These are phyloP conservation scores for Pelmatolapia mariae DNA, from an alignment of 2,113 vertebrate species.

Conservation along the genomic window DNA sequence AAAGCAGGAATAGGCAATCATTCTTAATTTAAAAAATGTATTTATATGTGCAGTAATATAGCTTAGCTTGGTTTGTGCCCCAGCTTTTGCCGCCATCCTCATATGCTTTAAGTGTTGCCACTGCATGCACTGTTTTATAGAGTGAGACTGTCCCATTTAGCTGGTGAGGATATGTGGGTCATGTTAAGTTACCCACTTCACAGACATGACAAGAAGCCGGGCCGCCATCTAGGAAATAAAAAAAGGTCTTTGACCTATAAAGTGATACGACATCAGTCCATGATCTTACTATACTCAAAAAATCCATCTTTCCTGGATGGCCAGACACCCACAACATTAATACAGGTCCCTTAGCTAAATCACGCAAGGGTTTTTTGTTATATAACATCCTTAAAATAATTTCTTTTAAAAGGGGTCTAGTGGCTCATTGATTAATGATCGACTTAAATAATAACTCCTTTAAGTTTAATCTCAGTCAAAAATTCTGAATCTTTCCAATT, in stretches of 20 bases:
- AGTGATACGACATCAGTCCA: neutral
- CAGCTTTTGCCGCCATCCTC: constrained; percentile 26
- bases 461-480: neutral
- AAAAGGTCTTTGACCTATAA: neutral
- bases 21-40: neutral
- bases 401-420: neutral
- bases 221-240: neutral
- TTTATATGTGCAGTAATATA: constrained; percentile 4
- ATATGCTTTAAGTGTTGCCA: neutral
- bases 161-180: constrained; percentile 2
- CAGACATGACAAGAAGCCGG: neutral
- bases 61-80: neutral
- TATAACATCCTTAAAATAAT: neutral
- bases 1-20: neutral
- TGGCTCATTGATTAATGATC: neutral
- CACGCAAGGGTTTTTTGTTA: neutral
- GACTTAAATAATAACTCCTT: neutral
- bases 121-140: neutral
- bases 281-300: neutral
- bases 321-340: neutral
- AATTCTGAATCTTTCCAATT: neutral
- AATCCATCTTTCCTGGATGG: neutral
- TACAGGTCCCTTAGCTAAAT: neutral
- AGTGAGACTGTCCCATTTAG: constrained; percentile 17
- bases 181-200: neutral